Evolutionary conservation across 1,140 invertebrate genomes (phyloP).

Genomic region (Cheumatopsyche charites): DNA sequence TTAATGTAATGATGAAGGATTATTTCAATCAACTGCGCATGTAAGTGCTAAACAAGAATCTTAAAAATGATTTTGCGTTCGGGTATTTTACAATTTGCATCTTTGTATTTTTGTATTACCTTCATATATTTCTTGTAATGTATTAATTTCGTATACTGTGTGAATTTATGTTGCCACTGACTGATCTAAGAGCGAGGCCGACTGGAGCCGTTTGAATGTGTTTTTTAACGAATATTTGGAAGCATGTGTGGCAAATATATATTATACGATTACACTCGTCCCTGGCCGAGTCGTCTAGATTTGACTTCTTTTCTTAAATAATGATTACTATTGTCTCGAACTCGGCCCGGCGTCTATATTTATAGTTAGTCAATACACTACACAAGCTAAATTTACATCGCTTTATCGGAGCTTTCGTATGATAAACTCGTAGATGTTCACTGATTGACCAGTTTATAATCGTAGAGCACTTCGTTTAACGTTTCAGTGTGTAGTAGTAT

Average conservation of each 20-base stretch:
- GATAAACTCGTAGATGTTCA: too few species aligned
- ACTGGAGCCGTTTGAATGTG: constrained; percentile 42
- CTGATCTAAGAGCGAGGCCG: constrained; percentile 46
- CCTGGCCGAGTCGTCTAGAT: too few species aligned
- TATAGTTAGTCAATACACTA: constrained; percentile 10
- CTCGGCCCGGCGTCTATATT: too few species aligned
- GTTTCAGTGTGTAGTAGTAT: too few species aligned
- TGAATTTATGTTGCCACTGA: constrained; percentile 47
- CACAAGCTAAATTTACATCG: too few species aligned
- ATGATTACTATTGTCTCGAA: too few species aligned
- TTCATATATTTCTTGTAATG: constrained; percentile 39
- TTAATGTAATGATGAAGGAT: background rate
- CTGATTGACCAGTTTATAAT: too few species aligned
- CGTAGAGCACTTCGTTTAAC: too few species aligned
- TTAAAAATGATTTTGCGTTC: constrained; percentile 12
- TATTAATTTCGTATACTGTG: constrained; percentile 35
- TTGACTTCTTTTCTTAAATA: too few species aligned
- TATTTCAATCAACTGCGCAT: too few species aligned
- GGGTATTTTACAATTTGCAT: constrained; percentile 31
- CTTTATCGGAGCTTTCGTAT: too few species aligned
- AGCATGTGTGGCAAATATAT: constrained; percentile 35
- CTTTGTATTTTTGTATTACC: constrained; percentile 48
- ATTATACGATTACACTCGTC: constrained; percentile 5
- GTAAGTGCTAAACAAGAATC: background rate
- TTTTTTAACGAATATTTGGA: constrained; percentile 40